phyloP scores from a whole-genome alignment of 2,797 vertebrate genomes.

The Poecilia wingei region DNA sequence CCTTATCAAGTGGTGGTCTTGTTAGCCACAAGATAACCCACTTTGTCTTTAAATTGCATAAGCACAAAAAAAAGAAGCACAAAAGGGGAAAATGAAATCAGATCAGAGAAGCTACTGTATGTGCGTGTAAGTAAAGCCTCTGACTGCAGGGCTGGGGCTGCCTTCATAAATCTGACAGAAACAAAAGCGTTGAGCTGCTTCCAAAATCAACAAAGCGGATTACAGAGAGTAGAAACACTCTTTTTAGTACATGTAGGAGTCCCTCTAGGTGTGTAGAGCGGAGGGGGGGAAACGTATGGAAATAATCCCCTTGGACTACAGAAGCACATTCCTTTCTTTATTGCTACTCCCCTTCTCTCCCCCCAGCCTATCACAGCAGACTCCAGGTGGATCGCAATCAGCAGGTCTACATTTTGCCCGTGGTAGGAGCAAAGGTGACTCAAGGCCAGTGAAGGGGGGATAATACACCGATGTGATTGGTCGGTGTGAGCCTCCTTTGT shows the following conservation, averaged over 20 bases:
- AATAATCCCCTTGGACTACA: slow-evolving; percentile 68
- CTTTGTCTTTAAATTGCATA: slow-evolving; percentile 33
- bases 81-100: neutral
- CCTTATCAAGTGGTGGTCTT: slow-evolving; percentile 30
- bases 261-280: slow-evolving; percentile 66
- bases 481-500: slow-evolving; percentile 23
- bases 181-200: slow-evolving; percentile 33
- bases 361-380: slow-evolving; percentile 45
- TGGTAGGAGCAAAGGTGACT: slow-evolving; percentile 55
- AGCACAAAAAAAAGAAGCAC: neutral
- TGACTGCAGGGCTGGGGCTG: slow-evolving; percentile 25
- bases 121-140: slow-evolving; percentile 16
- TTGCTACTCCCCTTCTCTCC: slow-evolving; percentile 46
- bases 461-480: slow-evolving; percentile 16
- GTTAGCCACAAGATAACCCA: slow-evolving; percentile 25
- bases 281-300: slow-evolving; percentile 54
- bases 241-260: slow-evolving; percentile 53
- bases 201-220: slow-evolving; percentile 59
- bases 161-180: slow-evolving; percentile 25
- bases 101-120: slow-evolving; percentile 14
- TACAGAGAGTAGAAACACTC: slow-evolving; percentile 45
- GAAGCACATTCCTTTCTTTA: slow-evolving; percentile 79
- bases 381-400: slow-evolving; percentile 72
- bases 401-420: slow-evolving; percentile 54
- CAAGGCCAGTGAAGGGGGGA: slow-evolving; percentile 42